Conservation (phyloP, 2,113 vertebrate genomes). For the Entelurus aequoreus region DNA sequence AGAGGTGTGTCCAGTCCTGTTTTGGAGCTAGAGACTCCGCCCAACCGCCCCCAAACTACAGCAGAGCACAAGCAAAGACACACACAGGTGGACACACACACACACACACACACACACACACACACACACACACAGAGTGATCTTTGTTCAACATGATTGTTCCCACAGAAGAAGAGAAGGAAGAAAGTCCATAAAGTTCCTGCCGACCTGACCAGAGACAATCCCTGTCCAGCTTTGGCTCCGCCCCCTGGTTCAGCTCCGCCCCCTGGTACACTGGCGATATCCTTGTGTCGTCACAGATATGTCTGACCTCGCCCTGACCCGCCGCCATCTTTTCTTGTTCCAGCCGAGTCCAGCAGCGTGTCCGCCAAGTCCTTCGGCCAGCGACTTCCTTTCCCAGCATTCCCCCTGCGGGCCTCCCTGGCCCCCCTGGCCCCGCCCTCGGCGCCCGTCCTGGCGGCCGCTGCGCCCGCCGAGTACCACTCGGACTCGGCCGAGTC, state of each 20-base stretch:
- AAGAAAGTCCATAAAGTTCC: slow-evolving; percentile 63
- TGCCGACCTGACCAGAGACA: slow-evolving; percentile 55
- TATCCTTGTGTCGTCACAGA: background rate
- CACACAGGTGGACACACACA: slow-evolving; percentile 28
- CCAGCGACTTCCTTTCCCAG: slow-evolving; percentile 66
- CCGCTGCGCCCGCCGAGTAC: slow-evolving; percentile 75
- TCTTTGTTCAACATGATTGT: background rate
- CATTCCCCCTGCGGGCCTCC: slow-evolving; percentile 62
- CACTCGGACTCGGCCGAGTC: slow-evolving; percentile 84
- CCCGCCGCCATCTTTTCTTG: background rate
- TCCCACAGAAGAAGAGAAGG: slow-evolving; percentile 72
- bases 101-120: slow-evolving; percentile 2
- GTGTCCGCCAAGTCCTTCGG: slow-evolving; percentile 56
- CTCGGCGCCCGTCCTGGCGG: slow-evolving; percentile 52
- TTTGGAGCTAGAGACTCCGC: slow-evolving; percentile 47
- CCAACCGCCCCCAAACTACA: slow-evolving; percentile 28
- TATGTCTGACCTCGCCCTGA: background rate
- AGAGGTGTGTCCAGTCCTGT: slow-evolving; percentile 45
- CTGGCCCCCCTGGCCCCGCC: slow-evolving; percentile 45
- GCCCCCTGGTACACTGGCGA: slow-evolving; percentile 24
- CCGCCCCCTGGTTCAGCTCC: slow-evolving; percentile 10
- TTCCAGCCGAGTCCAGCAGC: slow-evolving; percentile 28
- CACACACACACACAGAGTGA: background rate
- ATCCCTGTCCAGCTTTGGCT: background rate
- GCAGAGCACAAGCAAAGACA: slow-evolving; percentile 24